These are phyloP conservation scores for Scaeva pyrastri DNA, from an alignment of 2,888 invertebrate genomes.

Conservation along the genomic window DNA sequence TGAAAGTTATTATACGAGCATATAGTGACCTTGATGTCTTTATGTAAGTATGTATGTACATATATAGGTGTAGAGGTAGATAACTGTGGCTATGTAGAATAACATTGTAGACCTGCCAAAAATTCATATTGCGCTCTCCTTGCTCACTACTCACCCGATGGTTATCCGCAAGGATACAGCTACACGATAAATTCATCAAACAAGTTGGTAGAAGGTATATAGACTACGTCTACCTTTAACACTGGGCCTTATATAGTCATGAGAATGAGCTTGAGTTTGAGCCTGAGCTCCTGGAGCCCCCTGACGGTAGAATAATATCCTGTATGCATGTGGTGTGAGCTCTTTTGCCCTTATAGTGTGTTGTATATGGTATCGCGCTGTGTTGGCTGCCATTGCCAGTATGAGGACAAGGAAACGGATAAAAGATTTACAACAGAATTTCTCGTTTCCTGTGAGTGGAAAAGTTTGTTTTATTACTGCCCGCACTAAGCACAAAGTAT, in stretches of 20 bases:
- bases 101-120: conserved; percentile 19
- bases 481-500: conserved; percentile 65
- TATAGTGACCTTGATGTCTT: conserved; percentile 1
- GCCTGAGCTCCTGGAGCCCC: not conserved
- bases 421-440: conserved; percentile 72
- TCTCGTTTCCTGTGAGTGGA: conserved; percentile 71
- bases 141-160: not conserved
- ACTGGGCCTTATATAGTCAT: not conserved
- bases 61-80: too few relatives aligned
- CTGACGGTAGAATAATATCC: conserved; percentile 26
- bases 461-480: conserved; percentile 74
- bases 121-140: conserved; percentile 1
- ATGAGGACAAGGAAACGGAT: conserved; percentile 48
- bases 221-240: not conserved
- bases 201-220: not conserved
- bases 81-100: not conserved
- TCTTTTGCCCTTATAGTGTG: not conserved
- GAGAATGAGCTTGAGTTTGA: too few relatives aligned
- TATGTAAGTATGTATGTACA: too few relatives aligned
- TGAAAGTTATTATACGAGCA: conserved; percentile 8
- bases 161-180: conserved; percentile 34
- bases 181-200: conserved; percentile 40
- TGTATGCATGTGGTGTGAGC: conserved; percentile 42
- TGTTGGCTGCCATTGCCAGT: not conserved
- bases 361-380: too few relatives aligned